Percentiles rank a stretch among this genome's conserved stretches.
These are phyloP conservation scores for Rallus limicola DNA, from an alignment of 2,113 vertebrate species.

Conservation along the genomic window DNA sequence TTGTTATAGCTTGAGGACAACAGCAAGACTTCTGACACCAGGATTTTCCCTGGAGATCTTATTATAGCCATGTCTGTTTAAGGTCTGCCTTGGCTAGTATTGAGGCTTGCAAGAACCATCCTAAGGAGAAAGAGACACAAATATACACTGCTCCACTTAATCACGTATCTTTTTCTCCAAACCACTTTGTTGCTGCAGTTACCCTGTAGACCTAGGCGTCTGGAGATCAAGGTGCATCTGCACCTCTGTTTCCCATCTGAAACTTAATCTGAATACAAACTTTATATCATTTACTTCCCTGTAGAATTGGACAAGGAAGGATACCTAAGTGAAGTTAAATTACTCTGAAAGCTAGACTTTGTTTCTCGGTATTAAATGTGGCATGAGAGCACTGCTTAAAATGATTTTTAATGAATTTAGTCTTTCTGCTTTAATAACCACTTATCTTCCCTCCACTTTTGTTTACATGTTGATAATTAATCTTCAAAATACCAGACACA, in stretches of 20 bases:
- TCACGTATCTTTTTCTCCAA: not conserved
- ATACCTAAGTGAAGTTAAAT: not conserved
- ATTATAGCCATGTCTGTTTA: not conserved
- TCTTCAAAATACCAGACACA: not conserved
- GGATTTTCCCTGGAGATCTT: not conserved
- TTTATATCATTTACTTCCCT: not conserved
- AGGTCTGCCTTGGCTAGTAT: not conserved
- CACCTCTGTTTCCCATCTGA: not conserved
- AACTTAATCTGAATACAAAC: not conserved
- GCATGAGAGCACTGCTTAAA: not conserved
- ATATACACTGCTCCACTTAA: not conserved
- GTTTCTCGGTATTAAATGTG: not conserved
- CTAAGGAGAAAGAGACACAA: not conserved
- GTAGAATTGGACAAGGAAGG: not conserved
- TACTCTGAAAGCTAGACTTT: not conserved
- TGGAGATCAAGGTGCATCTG: not conserved
- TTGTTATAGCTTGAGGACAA: not conserved
- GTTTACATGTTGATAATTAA: not conserved
- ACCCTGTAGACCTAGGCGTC: not conserved
- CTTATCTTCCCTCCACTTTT: not conserved
- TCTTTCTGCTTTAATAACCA: not conserved
- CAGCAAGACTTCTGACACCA: not conserved
- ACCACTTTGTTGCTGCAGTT: not conserved
- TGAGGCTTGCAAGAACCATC: not conserved
- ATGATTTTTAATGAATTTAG: not conserved